Percentiles rank a stretch among this genome's conserved stretches.
phyloP scores from a whole-genome alignment of 2,113 vertebrate species.

The Felis chaus region DNA sequence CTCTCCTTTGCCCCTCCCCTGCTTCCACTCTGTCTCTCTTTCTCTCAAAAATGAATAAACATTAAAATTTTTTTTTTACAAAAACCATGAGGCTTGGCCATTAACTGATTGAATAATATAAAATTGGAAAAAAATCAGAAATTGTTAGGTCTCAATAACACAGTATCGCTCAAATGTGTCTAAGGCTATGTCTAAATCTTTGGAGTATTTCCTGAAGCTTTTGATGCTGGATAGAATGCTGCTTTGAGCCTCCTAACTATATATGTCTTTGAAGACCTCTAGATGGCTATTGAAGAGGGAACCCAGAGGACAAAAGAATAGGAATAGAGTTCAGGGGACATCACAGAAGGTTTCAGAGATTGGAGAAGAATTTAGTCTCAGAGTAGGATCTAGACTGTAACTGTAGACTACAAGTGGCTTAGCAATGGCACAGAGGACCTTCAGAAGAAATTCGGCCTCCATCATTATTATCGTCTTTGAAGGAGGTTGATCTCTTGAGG shows the following conservation, averaged over 20 bases:
- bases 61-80: too few species aligned
- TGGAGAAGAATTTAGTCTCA: neutral
- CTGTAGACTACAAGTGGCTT: neutral
- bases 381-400: neutral
- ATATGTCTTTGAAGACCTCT: neutral
- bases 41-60: too few species aligned
- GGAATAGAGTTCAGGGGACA: neutral
- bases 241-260: neutral
- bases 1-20: too few species aligned
- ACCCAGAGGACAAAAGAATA: neutral
- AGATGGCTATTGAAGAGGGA: neutral
- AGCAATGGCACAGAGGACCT: neutral
- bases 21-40: too few species aligned
- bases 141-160: neutral
- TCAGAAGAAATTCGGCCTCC: neutral
- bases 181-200: neutral
- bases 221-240: neutral
- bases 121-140: neutral
- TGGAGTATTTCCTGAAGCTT: neutral
- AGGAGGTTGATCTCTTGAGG: neutral
- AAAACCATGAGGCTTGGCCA: neutral
- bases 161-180: neutral
- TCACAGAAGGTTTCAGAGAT: neutral
- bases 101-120: neutral
- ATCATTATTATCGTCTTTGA: neutral